These are phyloP conservation scores for Lynx canadensis DNA, from an alignment of 2,113 vertebrate species.

Conservation along the genomic window DNA sequence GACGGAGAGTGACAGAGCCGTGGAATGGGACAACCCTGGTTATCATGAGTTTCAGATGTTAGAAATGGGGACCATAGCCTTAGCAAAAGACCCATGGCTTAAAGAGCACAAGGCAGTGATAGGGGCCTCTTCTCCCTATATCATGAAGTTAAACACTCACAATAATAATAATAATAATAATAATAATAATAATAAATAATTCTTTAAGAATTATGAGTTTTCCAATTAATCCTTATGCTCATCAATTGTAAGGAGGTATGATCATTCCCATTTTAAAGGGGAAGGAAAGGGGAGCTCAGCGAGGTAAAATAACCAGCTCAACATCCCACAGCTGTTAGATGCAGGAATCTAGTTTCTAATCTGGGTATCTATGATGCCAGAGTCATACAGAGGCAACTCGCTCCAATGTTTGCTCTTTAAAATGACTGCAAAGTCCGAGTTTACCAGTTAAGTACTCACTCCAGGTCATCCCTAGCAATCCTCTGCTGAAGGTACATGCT, in stretches of 20 bases:
- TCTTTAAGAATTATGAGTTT: background rate
- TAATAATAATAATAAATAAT: background rate
- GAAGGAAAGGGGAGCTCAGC: background rate
- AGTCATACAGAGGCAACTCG: background rate
- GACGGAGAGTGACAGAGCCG: background rate
- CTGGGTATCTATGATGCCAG: background rate
- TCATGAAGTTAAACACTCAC: background rate
- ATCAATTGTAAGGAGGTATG: background rate
- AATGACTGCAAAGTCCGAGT: background rate
- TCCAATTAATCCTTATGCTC: background rate
- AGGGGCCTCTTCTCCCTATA: background rate
- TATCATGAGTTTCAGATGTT: background rate
- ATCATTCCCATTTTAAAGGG: background rate
- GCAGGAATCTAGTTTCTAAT: background rate
- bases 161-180: background rate
- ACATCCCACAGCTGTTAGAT: background rate
- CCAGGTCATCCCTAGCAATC: background rate
- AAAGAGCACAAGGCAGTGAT: background rate
- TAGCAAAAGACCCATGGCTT: background rate
- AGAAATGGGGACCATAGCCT: background rate
- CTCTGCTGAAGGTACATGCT: background rate
- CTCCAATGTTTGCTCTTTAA: background rate
- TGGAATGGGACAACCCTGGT: rapidly evolving
- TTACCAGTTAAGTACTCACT: background rate
- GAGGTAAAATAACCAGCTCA: background rate